phyloP scores from a whole-genome alignment of 1,140 invertebrate species.

The Aporrectodea caliginosa region DNA sequence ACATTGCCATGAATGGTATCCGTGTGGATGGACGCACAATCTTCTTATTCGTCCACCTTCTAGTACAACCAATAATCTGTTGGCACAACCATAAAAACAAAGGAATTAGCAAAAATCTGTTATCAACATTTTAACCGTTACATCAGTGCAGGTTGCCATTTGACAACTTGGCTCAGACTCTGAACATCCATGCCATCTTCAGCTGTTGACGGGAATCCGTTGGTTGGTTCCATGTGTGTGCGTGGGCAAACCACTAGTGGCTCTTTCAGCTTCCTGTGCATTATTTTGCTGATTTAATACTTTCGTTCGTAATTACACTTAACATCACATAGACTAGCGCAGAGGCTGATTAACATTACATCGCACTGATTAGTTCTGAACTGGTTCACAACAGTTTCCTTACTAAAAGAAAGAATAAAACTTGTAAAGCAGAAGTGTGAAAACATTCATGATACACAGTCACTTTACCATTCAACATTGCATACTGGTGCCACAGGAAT shows the following conservation, averaged over 20 bases:
- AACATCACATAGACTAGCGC: too few species aligned
- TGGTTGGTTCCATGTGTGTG: too few species aligned
- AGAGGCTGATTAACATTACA: neutral
- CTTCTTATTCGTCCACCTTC: conserved; percentile 63
- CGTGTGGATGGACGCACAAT: conserved; percentile 71
- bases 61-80: conserved; percentile 72
- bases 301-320: too few species aligned
- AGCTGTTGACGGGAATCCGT: too few species aligned
- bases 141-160: neutral
- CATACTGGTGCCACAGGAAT: too few species aligned
- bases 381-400: neutral
- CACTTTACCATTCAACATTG: too few species aligned
- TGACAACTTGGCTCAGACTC: neutral
- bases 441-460: too few species aligned
- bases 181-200: too few species aligned
- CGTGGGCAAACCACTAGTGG: too few species aligned
- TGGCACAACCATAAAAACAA: conserved; percentile 17
- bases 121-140: neutral
- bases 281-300: too few species aligned
- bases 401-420: neutral
- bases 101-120: neutral
- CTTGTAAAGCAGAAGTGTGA: too few species aligned
- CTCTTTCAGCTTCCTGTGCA: too few species aligned
- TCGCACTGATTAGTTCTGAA: neutral
- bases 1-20: conserved; percentile 79